phyloP scores from a whole-genome alignment of 2,113 vertebrate genomes.

The Perognathus longimembris region DNA sequence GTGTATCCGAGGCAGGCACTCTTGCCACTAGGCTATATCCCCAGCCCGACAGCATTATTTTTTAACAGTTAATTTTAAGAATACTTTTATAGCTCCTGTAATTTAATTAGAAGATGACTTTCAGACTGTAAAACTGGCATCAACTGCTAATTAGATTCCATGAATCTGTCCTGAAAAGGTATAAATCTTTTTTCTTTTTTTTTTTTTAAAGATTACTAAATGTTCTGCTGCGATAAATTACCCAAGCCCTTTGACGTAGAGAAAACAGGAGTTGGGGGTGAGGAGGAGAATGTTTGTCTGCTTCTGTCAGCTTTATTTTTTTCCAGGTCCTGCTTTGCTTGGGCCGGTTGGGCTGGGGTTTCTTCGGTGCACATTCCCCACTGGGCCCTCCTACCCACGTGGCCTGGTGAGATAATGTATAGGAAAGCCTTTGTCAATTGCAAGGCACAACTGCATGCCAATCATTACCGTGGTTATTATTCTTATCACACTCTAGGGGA shows the following conservation, averaged over 20 bases:
- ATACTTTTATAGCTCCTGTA: constrained; percentile 54
- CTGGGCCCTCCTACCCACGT: constrained; percentile 23
- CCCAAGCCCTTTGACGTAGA: constrained; percentile 18
- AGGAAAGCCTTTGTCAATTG: constrained; percentile 39
- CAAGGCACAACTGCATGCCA: constrained; percentile 34
- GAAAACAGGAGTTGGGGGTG: neutral
- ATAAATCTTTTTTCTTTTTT: constrained; percentile 64
- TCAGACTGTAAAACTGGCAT: constrained; percentile 48
- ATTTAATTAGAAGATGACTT: constrained; percentile 65
- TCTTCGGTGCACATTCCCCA: neutral
- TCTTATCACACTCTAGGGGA: constrained; percentile 61
- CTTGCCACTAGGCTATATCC: no score
- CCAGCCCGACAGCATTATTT: constrained; percentile 6
- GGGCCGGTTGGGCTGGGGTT: neutral
- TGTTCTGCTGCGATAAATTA: constrained; percentile 46
- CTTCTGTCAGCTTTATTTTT: neutral
- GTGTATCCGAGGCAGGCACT: no score
- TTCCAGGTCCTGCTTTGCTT: neutral
- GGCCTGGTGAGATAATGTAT: constrained; percentile 54
- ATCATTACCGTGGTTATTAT: constrained; percentile 16
- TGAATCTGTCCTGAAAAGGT: constrained; percentile 50
- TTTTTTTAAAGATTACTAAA: neutral
- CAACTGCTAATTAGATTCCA: constrained; percentile 58
- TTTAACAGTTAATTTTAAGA: constrained; percentile 13
- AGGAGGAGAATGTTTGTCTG: neutral